phyloP scores from a whole-genome alignment of 2,888 invertebrate species.

The Microdon myrmicae region DNA sequence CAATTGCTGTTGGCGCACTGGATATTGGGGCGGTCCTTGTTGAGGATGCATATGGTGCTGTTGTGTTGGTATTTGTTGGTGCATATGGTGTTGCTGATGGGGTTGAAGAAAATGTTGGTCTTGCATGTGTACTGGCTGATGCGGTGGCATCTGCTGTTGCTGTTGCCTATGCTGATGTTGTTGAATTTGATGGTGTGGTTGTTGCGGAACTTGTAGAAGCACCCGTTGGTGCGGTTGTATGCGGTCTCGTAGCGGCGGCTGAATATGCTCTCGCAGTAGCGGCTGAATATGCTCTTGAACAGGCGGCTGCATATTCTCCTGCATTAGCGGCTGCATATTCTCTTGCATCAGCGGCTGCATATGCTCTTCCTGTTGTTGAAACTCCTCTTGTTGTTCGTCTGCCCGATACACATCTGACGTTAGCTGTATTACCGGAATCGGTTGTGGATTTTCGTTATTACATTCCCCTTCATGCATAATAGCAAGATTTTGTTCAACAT shows the following conservation, averaged over 20 bases:
- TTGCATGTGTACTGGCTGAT: conserved; percentile 6
- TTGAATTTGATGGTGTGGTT: conserved; percentile 1
- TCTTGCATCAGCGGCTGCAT: conserved; percentile 1
- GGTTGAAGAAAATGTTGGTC: too few species aligned
- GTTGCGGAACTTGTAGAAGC: background rate
- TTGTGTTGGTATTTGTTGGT: background rate
- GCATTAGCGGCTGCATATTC: too few species aligned
- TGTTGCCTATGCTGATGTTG: background rate
- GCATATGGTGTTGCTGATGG: conserved; percentile 12
- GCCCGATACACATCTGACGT: background rate
- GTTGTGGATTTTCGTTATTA: background rate
- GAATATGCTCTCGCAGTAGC: background rate
- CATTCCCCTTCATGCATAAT: background rate
- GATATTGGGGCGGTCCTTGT: too few species aligned
- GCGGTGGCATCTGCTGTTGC: conserved; percentile 5
- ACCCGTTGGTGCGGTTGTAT: conserved; percentile 3
- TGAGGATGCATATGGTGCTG: conserved; percentile 8
- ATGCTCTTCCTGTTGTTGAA: background rate
- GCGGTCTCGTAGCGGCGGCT: conserved; percentile 1
- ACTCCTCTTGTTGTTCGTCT: conserved; percentile 4
- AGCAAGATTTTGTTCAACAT: background rate
- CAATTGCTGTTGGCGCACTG: too few species aligned
- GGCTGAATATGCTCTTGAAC: conserved; percentile 3
- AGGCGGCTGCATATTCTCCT: background rate
- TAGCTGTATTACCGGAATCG: too few species aligned